Evolutionary conservation across 2,888 invertebrate species (phyloP).

Genomic region (Clivina fossor): DNA sequence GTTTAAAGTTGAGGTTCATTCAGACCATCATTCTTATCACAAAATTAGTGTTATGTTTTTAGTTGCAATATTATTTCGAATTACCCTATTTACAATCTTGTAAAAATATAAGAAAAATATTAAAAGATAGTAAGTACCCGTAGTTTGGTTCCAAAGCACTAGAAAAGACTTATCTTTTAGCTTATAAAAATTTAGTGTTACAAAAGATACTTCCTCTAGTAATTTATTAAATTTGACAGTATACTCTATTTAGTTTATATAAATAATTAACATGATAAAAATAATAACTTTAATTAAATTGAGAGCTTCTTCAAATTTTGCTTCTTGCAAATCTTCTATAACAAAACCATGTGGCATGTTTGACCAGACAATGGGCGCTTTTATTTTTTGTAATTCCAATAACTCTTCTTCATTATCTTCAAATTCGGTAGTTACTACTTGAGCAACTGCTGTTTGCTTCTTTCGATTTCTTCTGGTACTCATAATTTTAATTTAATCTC

Average conservation of each 20-base stretch:
- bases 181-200: too few species aligned
- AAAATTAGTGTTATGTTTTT: too few species aligned
- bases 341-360: slow-evolving; percentile 45
- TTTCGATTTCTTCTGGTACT: slow-evolving; percentile 16
- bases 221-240: too few species aligned
- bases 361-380: slow-evolving; percentile 47
- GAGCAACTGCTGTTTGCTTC: background rate
- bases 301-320: slow-evolving; percentile 43
- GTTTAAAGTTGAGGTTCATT: too few species aligned
- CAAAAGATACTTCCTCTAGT: too few species aligned
- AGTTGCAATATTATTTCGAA: too few species aligned
- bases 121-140: too few species aligned
- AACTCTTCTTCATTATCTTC: slow-evolving; percentile 15
- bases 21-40: too few species aligned
- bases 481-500: slow-evolving; percentile 18
- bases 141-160: too few species aligned
- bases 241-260: background rate
- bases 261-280: background rate
- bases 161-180: too few species aligned
- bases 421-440: background rate
- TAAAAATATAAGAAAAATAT: too few species aligned
- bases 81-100: too few species aligned
- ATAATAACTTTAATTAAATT: slow-evolving; percentile 44
- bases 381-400: background rate
- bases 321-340: slow-evolving; percentile 48